A percentile compares a stretch with the other conserved stretches of the same genome.
These are phyloP conservation scores for Garra rufa DNA, from an alignment of 2,113 vertebrate species.

Conservation along the genomic window DNA sequence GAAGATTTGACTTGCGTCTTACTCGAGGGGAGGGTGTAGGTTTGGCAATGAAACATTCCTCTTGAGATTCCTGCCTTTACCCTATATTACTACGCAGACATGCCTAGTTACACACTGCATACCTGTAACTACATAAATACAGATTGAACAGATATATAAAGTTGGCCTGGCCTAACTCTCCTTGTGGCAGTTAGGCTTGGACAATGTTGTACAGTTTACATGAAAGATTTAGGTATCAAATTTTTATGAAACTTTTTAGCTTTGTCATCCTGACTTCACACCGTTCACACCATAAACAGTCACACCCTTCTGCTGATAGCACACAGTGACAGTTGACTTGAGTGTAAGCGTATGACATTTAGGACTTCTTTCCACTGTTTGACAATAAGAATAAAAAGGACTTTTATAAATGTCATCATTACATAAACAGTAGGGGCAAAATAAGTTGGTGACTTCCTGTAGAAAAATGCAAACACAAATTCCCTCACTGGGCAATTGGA, in stretches of 20 bases:
- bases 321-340: background rate
- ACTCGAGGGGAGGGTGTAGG: background rate
- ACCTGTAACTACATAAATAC: background rate
- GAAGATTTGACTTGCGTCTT: background rate
- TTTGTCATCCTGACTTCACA: background rate
- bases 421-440: background rate
- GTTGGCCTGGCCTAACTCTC: no score
- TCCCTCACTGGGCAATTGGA: background rate
- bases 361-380: background rate
- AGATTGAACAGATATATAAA: background rate
- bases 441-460: background rate
- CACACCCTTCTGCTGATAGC: constrained; percentile 23
- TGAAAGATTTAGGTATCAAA: background rate
- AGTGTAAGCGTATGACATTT: background rate
- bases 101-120: background rate
- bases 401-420: background rate
- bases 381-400: background rate
- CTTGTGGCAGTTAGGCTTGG: background rate
- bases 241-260: background rate
- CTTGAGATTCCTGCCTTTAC: constrained; percentile 12
- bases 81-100: background rate
- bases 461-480: constrained; percentile 1
- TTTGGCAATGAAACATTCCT: constrained; percentile 34
- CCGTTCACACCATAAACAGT: background rate
- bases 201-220: background rate